Evolutionary conservation across 2,797 vertebrate genomes (phyloP).

Genomic region (Adrianichthys oophorus): DNA sequence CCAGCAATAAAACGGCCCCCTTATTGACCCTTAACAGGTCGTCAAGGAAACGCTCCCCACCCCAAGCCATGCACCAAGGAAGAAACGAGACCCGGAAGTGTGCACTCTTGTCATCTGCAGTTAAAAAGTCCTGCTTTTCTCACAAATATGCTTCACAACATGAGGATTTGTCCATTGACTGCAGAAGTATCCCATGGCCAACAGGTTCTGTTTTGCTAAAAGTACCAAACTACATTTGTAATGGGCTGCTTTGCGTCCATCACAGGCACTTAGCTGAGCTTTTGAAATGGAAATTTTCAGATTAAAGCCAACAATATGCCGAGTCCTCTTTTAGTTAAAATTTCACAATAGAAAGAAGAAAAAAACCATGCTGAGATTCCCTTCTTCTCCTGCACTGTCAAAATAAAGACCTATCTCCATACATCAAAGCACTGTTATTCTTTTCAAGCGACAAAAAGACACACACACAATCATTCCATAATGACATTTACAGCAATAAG

Average conservation of each 20-base stretch:
- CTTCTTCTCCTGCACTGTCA: constrained; percentile 27
- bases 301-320: constrained; percentile 59
- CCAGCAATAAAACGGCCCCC: constrained; percentile 55
- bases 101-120: constrained; percentile 1
- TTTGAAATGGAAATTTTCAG: constrained; percentile 67
- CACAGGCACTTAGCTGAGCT: constrained; percentile 54
- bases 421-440: constrained; percentile 26
- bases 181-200: constrained; percentile 21
- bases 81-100: not conserved
- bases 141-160: not conserved
- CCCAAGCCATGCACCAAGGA: constrained; percentile 21
- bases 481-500: constrained; percentile 25
- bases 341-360: constrained; percentile 44
- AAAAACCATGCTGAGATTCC: constrained; percentile 23
- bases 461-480: constrained; percentile 3
- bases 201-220: constrained; percentile 28
- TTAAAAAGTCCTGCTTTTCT: no score
- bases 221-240: constrained; percentile 35
- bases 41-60: constrained; percentile 57
- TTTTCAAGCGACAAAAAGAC: constrained; percentile 15
- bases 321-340: constrained; percentile 31
- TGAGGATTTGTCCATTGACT: constrained; percentile 23
- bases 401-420: constrained; percentile 48
- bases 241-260: constrained; percentile 55
- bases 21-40: constrained; percentile 68